A percentile compares a stretch with the other conserved stretches of the same genome.
These are phyloP conservation scores for Macroglossus sobrinus DNA, from an alignment of 2,113 vertebrate species.

Conservation along the genomic window DNA sequence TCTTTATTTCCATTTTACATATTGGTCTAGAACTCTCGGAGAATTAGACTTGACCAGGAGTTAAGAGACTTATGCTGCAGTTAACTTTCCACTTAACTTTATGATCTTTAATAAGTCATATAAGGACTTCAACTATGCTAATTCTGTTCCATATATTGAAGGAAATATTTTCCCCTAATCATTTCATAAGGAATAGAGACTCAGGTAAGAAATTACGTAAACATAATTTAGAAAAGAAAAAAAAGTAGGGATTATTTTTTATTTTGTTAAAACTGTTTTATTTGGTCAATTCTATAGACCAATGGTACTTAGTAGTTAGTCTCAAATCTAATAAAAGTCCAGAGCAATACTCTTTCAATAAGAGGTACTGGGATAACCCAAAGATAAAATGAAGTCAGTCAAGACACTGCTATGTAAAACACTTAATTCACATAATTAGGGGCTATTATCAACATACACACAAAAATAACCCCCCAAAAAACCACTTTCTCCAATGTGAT, in stretches of 20 bases:
- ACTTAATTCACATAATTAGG: neutral
- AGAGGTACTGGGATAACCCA: neutral
- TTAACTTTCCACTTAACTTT: neutral
- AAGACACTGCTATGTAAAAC: neutral
- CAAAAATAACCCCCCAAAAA: neutral
- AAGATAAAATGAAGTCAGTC: neutral
- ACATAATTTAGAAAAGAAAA: neutral
- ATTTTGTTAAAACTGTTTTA: neutral
- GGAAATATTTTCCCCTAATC: neutral
- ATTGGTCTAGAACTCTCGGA: neutral
- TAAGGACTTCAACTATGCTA: neutral
- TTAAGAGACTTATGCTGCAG: neutral
- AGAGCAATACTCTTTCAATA: neutral
- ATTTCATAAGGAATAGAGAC: neutral
- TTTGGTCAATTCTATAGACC: conserved; percentile 3
- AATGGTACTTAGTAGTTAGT: neutral
- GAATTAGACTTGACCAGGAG: neutral
- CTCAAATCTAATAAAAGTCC: neutral
- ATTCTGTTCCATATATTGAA: neutral
- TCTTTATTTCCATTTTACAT: neutral
- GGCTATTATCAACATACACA: neutral
- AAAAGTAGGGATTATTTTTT: neutral
- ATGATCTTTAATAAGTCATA: neutral
- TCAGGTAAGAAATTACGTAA: neutral
- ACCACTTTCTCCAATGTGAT: neutral